Conservation (phyloP, 2,888 invertebrate genomes). For the Xestia ashworthii region DNA sequence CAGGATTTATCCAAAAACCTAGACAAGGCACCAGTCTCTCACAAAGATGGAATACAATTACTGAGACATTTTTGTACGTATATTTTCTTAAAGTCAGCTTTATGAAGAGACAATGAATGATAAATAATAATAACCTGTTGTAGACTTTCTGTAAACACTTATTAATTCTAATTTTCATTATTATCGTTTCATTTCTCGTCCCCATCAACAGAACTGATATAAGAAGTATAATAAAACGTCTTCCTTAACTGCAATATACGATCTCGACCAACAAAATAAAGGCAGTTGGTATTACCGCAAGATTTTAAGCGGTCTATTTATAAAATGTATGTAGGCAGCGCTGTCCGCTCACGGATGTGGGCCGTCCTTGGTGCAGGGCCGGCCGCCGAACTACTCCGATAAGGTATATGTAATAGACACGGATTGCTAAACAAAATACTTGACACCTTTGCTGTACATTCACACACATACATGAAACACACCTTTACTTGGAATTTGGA, state of each 20-base stretch:
- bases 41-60: too few relatives aligned
- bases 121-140: neutral
- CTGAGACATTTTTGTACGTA: too few relatives aligned
- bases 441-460: constrained; percentile 48
- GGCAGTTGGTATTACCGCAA: constrained; percentile 48
- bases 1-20: too few relatives aligned
- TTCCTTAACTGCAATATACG: constrained; percentile 44
- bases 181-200: constrained; percentile 28
- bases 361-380: constrained; percentile 69
- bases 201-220: constrained; percentile 13
- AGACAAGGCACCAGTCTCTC: too few relatives aligned
- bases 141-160: constrained; percentile 9
- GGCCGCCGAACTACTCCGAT: constrained; percentile 55
- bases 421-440: constrained; percentile 60
- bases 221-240: too few relatives aligned
- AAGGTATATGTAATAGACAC: constrained; percentile 55
- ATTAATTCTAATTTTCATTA: neutral
- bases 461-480: constrained; percentile 44
- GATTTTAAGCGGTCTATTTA: constrained; percentile 64
- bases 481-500: constrained; percentile 52
- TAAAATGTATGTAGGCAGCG: constrained; percentile 63
- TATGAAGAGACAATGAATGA: too few relatives aligned
- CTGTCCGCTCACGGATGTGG: constrained; percentile 68
- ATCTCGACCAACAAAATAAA: constrained; percentile 49
- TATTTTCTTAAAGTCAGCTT: too few relatives aligned